Conservation (phyloP, 2,797 vertebrate genomes). For the Remorina albescens region DNA sequence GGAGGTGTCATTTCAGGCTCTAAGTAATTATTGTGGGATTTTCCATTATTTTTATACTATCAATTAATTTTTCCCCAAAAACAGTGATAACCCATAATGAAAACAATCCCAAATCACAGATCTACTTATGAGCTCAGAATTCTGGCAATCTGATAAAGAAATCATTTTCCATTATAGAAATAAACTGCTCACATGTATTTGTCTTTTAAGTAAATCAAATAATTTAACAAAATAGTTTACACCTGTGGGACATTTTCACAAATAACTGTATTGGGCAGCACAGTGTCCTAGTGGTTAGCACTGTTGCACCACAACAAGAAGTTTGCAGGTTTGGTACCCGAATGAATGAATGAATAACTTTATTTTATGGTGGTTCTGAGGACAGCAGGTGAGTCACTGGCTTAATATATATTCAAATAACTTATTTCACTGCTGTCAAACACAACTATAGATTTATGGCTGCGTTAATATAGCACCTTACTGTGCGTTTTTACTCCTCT, state of each 20-base stretch:
- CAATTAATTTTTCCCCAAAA: neutral
- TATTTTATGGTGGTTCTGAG: neutral
- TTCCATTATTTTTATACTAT: neutral
- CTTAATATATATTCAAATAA: conserved; percentile 56
- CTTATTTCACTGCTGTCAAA: conserved; percentile 40
- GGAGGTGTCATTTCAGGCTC: neutral
- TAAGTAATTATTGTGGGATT: neutral
- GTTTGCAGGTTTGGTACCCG: too few relatives aligned
- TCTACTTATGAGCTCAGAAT: neutral
- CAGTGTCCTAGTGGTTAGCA: too few relatives aligned
- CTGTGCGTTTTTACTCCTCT: conserved; percentile 28
- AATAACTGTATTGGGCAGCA: too few relatives aligned
- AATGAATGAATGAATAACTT: too few relatives aligned
- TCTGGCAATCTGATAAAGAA: neutral
- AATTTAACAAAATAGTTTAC: conserved; percentile 5
- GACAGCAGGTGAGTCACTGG: conserved; percentile 24
- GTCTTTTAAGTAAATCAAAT: neutral
- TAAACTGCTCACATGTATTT: neutral
- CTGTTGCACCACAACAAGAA: too few relatives aligned
- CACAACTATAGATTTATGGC: conserved; percentile 35
- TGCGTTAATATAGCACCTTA: conserved; percentile 18
- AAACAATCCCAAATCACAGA: neutral
- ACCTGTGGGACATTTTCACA: conserved; percentile 1
- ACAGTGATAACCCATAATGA: neutral
- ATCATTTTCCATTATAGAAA: neutral